Evolutionary conservation across 2,888 invertebrate genomes (phyloP), one percentile per base, ranked within the genome.

Genomic region (Troides aeacus): DNA sequence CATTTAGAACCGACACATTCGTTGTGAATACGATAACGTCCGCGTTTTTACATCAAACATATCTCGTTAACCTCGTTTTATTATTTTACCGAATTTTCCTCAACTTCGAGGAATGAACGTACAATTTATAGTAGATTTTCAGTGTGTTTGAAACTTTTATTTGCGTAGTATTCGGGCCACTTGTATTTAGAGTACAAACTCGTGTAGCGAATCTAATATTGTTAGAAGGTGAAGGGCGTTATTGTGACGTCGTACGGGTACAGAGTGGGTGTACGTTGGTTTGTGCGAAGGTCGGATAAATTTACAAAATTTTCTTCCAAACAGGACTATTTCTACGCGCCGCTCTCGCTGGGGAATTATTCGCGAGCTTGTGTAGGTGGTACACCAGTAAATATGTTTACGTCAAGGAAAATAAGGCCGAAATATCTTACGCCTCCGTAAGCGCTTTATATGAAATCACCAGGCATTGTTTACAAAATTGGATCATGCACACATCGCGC

Each of bases 301-400:
- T 78, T 78, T 78, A 79, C 79, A 79, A 79, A 76, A 63, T 53
- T 79, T 81, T 81, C 57, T 74, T 75, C 77, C 68, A 73, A 77
- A 74, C 72, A 67, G 69, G 72, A 74, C 59, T 60, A 75, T 80
- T 79, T 79, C 77, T 77, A 76, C 73, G 53, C 18, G 65, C 76
- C 84, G 79, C 85, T 85, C 77, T 78, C 84, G 81, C 81, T 74
- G 68, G 73, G 70, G 77, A 81, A 84, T 81, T 79, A 81, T 84
- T 83, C 80, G 78, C 80, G 78, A 76, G 74, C 72, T 73, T 62
- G 77, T 79, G 88, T 86, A 79, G 87, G 87, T 74, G 78, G 81
- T 69, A 77, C 73, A 73, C 76, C 75, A 64, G 68, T 72, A 75
- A 71, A 76, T 74, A 72, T 76, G 77, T 78, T 80, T 76, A 79